Evolutionary conservation across 2,888 invertebrate species (phyloP).

Genomic region (Calliopum simillimum): DNA sequence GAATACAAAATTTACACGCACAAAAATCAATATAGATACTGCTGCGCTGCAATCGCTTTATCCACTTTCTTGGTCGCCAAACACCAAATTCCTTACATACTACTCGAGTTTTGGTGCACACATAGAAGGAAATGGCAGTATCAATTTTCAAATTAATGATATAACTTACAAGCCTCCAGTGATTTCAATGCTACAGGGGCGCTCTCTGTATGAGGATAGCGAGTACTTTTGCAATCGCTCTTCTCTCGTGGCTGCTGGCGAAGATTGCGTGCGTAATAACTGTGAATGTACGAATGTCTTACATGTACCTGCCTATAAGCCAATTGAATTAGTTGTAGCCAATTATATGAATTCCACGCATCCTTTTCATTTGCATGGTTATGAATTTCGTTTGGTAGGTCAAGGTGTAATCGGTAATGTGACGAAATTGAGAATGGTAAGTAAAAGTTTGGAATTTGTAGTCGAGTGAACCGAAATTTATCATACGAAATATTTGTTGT

Average conservation of each 20-base stretch:
- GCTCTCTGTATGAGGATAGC: constrained; percentile 55
- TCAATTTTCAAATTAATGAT: constrained; percentile 60
- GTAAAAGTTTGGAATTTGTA: background rate
- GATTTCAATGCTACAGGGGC: constrained; percentile 59
- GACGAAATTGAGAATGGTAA: constrained; percentile 58
- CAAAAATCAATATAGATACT: constrained; percentile 52
- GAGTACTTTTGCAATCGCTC: constrained; percentile 59
- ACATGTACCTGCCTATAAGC: constrained; percentile 58
- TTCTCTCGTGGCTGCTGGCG: constrained; percentile 52
- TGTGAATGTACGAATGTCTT: constrained; percentile 62
- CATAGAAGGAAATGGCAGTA: constrained; percentile 48
- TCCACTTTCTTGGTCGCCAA: constrained; percentile 54
- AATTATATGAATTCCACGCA: constrained; percentile 59
- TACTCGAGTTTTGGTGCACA: constrained; percentile 60
- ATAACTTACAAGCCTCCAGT: constrained; percentile 55
- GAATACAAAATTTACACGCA: no score
- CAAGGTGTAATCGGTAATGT: constrained; percentile 56
- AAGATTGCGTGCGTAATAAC: constrained; percentile 54
- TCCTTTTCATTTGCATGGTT: constrained; percentile 62
- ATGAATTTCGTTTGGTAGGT: constrained; percentile 59
- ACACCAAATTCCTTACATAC: constrained; percentile 57
- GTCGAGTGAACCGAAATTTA: background rate
- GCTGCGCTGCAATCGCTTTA: constrained; percentile 52
- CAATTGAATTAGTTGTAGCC: constrained; percentile 59
- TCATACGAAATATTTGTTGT: background rate